Evolutionary conservation across 2,888 invertebrate genomes (phyloP), one percentile per base, ranked within the genome.

Genomic region (Odontothrips loti): DNA sequence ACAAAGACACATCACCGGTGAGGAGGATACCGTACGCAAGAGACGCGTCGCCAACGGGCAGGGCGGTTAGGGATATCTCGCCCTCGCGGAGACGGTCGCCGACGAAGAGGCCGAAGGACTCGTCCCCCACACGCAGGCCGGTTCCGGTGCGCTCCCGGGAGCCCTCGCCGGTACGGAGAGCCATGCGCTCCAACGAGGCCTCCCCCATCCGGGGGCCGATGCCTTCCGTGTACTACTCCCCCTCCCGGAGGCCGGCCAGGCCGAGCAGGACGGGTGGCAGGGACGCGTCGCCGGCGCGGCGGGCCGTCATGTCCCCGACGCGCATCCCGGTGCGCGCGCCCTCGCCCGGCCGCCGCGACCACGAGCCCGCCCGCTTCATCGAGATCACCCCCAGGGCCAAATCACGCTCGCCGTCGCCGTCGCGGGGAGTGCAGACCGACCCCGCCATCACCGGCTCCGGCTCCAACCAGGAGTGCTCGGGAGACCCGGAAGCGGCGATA

Each of bases 251-350:
- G 68, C 68, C 68, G 9, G 68, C 68, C 23, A 51, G 11, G 51
- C 34, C 34, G 34, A 43, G 34, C 6, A 43, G 34, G 34, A 6
- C 34, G 34, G 34, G 3, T 6, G 68, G 23, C 68, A 23, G 68
- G 27, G 68, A 75, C 9, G 68, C 68, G 23, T 75, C 68, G n/a
- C 68, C 68, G n/a, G n/a, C 23, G 23, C 23, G 68, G 11, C 23
- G 27, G 23, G 68, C 68, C 68, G 68, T 75, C 27, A 75, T 75
- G 68, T 75, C 68, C 23, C 68, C 68, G 23, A 75, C 68, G 11
- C 23, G 68, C 23, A 75, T 75, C 27, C 68, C 68, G 1, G 68
- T 23, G 12, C 68, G 68, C 68, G 68, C 23, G 27, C 68, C 11
- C 68, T n/a, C n/a, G 12, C 68, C 68, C 23, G 23, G 27, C 11